A percentile compares a stretch with the other conserved stretches of the same genome.
These are phyloP conservation scores for Myotis myotis DNA, from an alignment of 2,797 vertebrate species.

Conservation along the genomic window DNA sequence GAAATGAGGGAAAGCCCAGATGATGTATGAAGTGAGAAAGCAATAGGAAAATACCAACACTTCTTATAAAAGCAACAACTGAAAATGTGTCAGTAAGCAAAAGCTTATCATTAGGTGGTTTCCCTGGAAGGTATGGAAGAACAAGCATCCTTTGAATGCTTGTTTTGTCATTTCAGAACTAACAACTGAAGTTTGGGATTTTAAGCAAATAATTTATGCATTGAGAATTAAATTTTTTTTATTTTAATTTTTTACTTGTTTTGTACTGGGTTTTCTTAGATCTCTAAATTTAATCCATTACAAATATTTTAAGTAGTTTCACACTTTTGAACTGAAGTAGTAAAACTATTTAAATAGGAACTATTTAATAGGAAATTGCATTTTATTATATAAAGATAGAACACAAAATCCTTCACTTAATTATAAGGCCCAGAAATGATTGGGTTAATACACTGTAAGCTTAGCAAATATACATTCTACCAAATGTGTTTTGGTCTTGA, in stretches of 20 bases:
- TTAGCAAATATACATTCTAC: conserved; percentile 8
- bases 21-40: conserved; percentile 4
- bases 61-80: background rate
- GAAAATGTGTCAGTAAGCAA: background rate
- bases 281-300: conserved; percentile 10
- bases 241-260: background rate
- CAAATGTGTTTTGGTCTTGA: conserved; percentile 3
- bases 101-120: background rate
- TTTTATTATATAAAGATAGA: conserved; percentile 46
- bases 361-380: conserved; percentile 44
- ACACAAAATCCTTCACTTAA: conserved; percentile 53
- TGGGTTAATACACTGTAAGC: background rate
- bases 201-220: conserved; percentile 3
- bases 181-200: conserved; percentile 2
- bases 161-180: conserved; percentile 21
- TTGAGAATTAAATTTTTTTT: background rate
- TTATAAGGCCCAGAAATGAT: background rate
- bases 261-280: background rate
- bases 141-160: background rate
- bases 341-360: background rate
- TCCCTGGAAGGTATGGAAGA: background rate
- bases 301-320: background rate
- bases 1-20: conserved; percentile 34
- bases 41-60: background rate
- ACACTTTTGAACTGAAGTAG: conserved; percentile 20